Conservation (phyloP, 1,140 invertebrate species). For the Hirudo medicinalis region DNA sequence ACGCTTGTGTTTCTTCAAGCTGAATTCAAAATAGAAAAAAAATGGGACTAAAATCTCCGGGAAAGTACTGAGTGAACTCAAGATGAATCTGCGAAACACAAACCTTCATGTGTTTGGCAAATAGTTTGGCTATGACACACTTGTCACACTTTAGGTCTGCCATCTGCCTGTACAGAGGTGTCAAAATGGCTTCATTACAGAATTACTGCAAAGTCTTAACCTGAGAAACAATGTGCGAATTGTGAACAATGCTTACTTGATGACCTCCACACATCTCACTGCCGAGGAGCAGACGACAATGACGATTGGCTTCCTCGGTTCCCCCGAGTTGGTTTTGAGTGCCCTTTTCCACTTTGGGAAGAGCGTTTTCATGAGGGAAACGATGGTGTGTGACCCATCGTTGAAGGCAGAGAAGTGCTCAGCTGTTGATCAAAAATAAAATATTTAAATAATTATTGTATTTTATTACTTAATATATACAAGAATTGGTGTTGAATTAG, state of each 20-base stretch:
- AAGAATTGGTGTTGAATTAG: too few species aligned
- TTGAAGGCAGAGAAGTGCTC: too few species aligned
- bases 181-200: too few species aligned
- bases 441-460: too few species aligned
- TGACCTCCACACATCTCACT: constrained; percentile 9
- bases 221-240: too few species aligned
- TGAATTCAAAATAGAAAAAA: not conserved
- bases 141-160: not conserved
- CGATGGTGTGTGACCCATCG: not conserved
- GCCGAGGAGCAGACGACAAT: constrained; percentile 11
- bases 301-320: constrained; percentile 4
- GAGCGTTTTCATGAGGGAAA: not conserved
- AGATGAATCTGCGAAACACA: not conserved
- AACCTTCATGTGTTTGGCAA: constrained; percentile 18
- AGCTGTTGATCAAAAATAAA: too few species aligned
- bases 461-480: too few species aligned
- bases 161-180: not conserved
- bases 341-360: constrained; percentile 17
- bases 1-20: constrained; percentile 7
- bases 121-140: constrained; percentile 12
- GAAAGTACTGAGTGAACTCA: not conserved
- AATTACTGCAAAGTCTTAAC: too few species aligned
- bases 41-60: not conserved
- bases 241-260: not conserved
- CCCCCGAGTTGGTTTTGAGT: constrained; percentile 10